Percentiles rank a stretch among this genome's conserved stretches.
These are phyloP conservation scores for Xestobium rufovillosum DNA, from an alignment of 2,888 invertebrate genomes.

Conservation along the genomic window DNA sequence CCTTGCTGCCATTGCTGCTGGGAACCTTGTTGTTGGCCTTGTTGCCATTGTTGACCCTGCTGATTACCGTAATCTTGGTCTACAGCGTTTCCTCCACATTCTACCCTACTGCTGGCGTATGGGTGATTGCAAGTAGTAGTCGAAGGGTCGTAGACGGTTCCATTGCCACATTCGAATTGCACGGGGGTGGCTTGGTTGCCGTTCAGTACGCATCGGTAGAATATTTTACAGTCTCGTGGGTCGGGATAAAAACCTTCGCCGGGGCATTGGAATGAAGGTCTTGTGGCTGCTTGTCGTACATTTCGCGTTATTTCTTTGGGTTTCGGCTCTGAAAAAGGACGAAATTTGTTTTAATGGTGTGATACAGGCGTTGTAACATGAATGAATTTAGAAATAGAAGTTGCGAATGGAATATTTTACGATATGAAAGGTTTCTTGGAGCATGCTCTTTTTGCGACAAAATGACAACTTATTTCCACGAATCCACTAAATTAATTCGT, in stretches of 20 bases:
- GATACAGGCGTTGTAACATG: no score
- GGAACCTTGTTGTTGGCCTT: slow-evolving; percentile 18
- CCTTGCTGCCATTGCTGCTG: slow-evolving; percentile 17
- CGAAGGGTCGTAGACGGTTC: slow-evolving; percentile 66
- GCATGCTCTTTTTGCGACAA: no score
- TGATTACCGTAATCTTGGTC: slow-evolving; percentile 27
- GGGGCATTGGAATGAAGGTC: slow-evolving; percentile 47
- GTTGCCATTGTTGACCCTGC: slow-evolving; percentile 17
- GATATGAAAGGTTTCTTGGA: no score
- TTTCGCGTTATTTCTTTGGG: slow-evolving; percentile 8
- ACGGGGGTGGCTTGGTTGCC: slow-evolving; percentile 52
- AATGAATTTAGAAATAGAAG: no score
- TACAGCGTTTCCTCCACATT: slow-evolving; percentile 57
- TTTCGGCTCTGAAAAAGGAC: slow-evolving; percentile 6
- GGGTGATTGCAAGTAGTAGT: slow-evolving; percentile 65
- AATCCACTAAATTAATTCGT: no score
- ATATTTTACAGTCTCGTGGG: slow-evolving; percentile 61
- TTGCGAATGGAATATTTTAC: no score
- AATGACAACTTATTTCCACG: no score
- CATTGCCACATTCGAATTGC: slow-evolving; percentile 65
- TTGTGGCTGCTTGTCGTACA: slow-evolving; percentile 17
- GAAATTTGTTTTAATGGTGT: no score
- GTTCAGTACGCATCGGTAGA: slow-evolving; percentile 67
- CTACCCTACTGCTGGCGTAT: slow-evolving; percentile 56
- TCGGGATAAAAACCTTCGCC: slow-evolving; percentile 67